A percentile compares a stretch with the other conserved stretches of the same genome.
Conservation (phyloP, 2,888 invertebrate genomes). For the Kryphioiulus occultus region DNA sequence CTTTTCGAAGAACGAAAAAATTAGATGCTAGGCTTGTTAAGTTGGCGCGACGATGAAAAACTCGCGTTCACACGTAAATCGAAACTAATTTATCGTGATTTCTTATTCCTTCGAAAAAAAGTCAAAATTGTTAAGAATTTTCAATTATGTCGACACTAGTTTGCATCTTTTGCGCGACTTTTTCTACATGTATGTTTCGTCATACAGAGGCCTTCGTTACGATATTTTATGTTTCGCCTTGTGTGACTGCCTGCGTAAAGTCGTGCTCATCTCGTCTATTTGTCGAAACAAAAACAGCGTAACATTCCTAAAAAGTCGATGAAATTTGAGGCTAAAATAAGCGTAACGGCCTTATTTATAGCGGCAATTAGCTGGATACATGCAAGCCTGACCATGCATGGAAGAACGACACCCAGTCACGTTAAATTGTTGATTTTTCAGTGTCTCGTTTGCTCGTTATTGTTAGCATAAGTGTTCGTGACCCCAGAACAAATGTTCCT, state of each 20-base stretch:
- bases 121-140: too few species aligned
- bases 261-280: neutral
- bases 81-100: neutral
- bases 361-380: neutral
- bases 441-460: neutral
- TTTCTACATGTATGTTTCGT: too few species aligned
- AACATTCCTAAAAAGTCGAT: neutral
- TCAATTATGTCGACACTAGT: neutral
- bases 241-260: too few species aligned
- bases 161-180: neutral
- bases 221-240: too few species aligned
- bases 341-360: neutral
- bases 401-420: neutral
- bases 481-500: neutral
- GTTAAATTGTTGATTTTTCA: neutral
- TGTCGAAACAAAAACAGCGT: neutral
- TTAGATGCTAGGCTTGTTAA: too few species aligned
- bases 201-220: too few species aligned
- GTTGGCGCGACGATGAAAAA: too few species aligned
- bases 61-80: too few species aligned
- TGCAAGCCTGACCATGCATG: neutral
- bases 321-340: neutral
- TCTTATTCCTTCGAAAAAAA: too few species aligned
- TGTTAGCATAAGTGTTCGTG: neutral
- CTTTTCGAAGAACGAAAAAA: too few species aligned